Conservation (phyloP, 2,888 invertebrate species). For the Agrypnus murinus region DNA sequence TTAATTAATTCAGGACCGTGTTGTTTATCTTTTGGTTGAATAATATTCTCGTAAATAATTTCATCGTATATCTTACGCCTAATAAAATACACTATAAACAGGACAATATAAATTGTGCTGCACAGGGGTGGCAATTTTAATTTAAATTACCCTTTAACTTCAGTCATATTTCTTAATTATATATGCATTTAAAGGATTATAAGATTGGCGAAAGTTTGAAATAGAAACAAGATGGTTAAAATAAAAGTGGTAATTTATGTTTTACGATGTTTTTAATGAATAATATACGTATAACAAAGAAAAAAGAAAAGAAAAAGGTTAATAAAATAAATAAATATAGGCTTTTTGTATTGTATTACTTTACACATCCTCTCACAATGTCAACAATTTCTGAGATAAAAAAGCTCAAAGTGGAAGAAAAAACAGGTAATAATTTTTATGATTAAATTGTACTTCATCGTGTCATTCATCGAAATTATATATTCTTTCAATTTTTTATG, state of each 20-base stretch:
- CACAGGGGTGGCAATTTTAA: conserved; percentile 22
- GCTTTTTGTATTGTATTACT: background rate
- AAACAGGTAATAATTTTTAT: no score
- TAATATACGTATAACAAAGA: no score
- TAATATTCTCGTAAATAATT: conserved; percentile 11
- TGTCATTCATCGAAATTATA: no score
- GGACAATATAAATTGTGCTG: conserved; percentile 12
- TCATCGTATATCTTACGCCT: conserved; percentile 5
- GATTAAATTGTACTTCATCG: no score
- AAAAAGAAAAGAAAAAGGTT: no score
- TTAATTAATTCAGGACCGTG: no score
- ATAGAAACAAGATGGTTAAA: background rate
- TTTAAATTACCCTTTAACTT: conserved; percentile 34
- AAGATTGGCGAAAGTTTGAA: background rate
- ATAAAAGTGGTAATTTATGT: no score
- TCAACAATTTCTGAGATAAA: no score
- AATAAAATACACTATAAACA: conserved; percentile 3
- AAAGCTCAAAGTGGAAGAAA: no score
- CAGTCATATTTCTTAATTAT: conserved; percentile 34
- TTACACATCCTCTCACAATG: conserved; percentile 12
- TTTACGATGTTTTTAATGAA: no score
- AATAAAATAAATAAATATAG: no score
- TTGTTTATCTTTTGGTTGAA: background rate
- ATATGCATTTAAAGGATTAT: conserved; percentile 33
- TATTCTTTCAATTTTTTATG: no score